Percentiles rank a stretch among this genome's conserved stretches.
Conservation (phyloP, 2,113 vertebrate genomes). For the Scartelaos histophorus region DNA sequence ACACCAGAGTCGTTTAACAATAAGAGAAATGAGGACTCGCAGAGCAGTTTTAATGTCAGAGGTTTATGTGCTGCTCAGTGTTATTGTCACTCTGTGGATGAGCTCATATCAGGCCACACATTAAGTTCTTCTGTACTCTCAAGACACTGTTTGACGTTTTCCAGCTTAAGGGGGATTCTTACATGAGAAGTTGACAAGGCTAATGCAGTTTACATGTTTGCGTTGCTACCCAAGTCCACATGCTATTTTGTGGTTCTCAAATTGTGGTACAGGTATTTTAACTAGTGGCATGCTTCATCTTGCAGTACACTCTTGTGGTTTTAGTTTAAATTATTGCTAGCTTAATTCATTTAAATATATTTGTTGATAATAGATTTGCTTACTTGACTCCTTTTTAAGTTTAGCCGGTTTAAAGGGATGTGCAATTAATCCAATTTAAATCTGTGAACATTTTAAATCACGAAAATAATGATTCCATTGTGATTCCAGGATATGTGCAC, state of each 20-base stretch:
- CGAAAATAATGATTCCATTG: no score
- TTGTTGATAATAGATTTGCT: not conserved
- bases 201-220: conserved; percentile 26
- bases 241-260: conserved; percentile 4
- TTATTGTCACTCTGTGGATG: conserved; percentile 59
- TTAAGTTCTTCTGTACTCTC: conserved; percentile 32
- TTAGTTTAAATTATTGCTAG: not conserved
- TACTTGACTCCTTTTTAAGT: no score
- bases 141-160: conserved; percentile 55
- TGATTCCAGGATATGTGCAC: no score
- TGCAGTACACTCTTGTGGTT: not conserved
- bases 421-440: not conserved
- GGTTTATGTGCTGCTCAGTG: conserved; percentile 70
- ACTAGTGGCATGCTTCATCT: not conserved
- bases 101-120: conserved; percentile 73
- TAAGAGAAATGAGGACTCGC: conserved; percentile 59
- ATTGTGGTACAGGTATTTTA: not conserved
- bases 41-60: conserved; percentile 67
- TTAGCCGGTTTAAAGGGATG: not conserved
- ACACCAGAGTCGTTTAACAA: conserved; percentile 48
- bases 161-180: conserved; percentile 17
- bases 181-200: conserved; percentile 15
- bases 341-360: not conserved
- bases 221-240: not conserved
- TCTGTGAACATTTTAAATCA: no score